A percentile compares a stretch with the other conserved stretches of the same genome.
These are phyloP conservation scores for Cardiocondyla obscurior DNA, from an alignment of 1,140 invertebrate genomes.

Conservation along the genomic window DNA sequence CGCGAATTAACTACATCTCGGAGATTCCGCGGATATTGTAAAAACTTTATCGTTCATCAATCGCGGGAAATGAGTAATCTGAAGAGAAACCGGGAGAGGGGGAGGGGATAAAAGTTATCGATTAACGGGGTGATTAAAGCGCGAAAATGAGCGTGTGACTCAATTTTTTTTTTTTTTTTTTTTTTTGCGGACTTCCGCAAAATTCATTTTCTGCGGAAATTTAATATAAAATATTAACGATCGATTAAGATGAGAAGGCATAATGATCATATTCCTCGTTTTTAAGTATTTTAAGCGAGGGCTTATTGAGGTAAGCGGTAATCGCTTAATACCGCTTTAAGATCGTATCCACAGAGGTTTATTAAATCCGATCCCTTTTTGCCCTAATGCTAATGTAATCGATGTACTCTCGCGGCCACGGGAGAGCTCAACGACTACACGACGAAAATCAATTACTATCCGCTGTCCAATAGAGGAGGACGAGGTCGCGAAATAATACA, in stretches of 20 bases:
- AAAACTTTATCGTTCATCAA: not conserved
- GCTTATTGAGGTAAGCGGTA: constrained; percentile 22
- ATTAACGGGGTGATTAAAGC: not conserved
- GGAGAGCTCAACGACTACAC: constrained; percentile 33
- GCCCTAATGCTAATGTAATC: constrained; percentile 65
- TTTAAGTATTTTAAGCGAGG: not conserved
- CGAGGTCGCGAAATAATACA: constrained; percentile 26
- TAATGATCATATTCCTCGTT: not conserved
- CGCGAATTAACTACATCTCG: not conserved
- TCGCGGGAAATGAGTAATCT: not conserved
- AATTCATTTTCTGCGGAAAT: not conserved
- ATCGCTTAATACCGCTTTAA: constrained; percentile 51
- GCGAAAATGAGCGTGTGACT: not conserved
- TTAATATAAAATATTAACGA: not conserved
- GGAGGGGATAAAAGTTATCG: not conserved
- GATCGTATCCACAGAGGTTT: constrained; percentile 55
- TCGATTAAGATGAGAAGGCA: not conserved
- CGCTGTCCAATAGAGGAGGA: not conserved
- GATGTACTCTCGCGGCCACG: constrained; percentile 29
- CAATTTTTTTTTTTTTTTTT: too few species aligned
- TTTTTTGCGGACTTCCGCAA: too few species aligned
- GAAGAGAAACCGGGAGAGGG: not conserved
- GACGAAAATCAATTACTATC: constrained; percentile 46
- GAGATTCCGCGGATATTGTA: not conserved
- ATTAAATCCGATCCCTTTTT: constrained; percentile 63